A percentile compares a stretch with the other conserved stretches of the same genome.
phyloP scores from a whole-genome alignment of 2,797 vertebrate species.

The Molossus molossus region DNA sequence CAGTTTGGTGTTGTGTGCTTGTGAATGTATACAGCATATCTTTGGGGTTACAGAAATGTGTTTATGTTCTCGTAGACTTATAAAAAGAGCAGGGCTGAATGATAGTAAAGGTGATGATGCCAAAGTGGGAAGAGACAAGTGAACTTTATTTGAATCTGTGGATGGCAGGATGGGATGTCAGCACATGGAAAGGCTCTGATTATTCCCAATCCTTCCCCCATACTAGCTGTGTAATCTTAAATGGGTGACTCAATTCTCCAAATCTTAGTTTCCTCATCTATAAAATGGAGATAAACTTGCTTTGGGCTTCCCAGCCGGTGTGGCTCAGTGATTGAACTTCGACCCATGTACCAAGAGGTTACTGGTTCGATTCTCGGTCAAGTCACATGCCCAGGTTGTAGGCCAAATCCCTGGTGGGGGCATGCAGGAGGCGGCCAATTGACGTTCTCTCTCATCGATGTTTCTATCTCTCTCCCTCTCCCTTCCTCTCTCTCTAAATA shows the following conservation, averaged over 20 bases:
- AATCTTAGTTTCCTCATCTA: background rate
- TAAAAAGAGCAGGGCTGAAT: background rate
- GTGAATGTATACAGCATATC: background rate
- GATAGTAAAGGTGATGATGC: background rate
- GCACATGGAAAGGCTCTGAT: background rate
- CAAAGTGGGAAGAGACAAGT: background rate
- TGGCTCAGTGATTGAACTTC: too few species aligned
- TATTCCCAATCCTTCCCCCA: background rate
- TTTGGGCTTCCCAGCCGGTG: background rate
- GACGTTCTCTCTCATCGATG: too few species aligned
- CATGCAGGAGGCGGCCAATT: too few species aligned
- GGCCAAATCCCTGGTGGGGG: too few species aligned
- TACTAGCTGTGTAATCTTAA: background rate
- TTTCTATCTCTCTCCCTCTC: too few species aligned
- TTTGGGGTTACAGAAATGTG: background rate
- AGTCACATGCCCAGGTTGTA: too few species aligned
- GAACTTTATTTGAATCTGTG: background rate
- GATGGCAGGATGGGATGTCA: background rate
- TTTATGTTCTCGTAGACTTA: background rate
- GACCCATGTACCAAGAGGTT: too few species aligned
- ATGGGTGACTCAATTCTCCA: background rate
- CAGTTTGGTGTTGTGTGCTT: background rate
- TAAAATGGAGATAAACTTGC: conserved; percentile 31
- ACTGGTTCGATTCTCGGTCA: too few species aligned
- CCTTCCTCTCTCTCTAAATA: too few species aligned